Base-by-base conservation (phyloP, 2,888 invertebrate genomes). In the Macrosoma leucophasiata region DNA sequence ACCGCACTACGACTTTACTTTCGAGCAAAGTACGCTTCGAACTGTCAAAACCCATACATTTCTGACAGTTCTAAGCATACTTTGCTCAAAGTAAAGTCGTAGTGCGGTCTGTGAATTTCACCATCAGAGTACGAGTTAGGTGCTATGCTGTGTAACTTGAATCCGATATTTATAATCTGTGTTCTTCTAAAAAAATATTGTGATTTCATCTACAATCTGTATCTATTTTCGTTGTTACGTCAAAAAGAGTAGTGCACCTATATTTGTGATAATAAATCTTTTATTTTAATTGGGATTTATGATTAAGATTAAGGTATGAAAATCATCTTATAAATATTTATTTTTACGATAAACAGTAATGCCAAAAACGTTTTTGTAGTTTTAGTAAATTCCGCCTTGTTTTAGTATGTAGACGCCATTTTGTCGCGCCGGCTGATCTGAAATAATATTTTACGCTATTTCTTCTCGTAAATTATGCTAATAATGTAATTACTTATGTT, bases 401-500 rank as follows among this genome's bases (percentile, higher is more conserved):
- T 73, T 74, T 64, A 65, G 64, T n/a, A 64, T 66, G 61, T 70
- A 79, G 84, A 84, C 84, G 84, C 84, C 84, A 84, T 84, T 79
- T 84, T 84, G 84, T 84, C 64, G 78, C 79, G 81, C 84, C 84
- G 84, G 84, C 84, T 84, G 82, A 84, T 84, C 71, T 41, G 65
- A 72, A 68, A 68, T 73, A 70, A 62, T 71, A 72, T 71, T 74
- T 74, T 70, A 38, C 41, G 48, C 28, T 60, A 58, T 51, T 61
- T 54, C 62, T 62, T 61, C 48, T 52, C 54, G 49, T 41, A n/a
- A n/a, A n/a, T n/a, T n/a, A n/a, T n/a, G n/a, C n/a, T n/a, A n/a
- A n/a, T n/a, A n/a, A n/a, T n/a, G n/a, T n/a, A n/a, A n/a, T n/a
- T n/a, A n/a, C n/a, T n/a, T n/a, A n/a, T n/a, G n/a, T n/a, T n/a